Evolutionary conservation across 64 coral and sea anemone species (phyloP).

Genomic region (Catalaphyllia jardinei): DNA sequence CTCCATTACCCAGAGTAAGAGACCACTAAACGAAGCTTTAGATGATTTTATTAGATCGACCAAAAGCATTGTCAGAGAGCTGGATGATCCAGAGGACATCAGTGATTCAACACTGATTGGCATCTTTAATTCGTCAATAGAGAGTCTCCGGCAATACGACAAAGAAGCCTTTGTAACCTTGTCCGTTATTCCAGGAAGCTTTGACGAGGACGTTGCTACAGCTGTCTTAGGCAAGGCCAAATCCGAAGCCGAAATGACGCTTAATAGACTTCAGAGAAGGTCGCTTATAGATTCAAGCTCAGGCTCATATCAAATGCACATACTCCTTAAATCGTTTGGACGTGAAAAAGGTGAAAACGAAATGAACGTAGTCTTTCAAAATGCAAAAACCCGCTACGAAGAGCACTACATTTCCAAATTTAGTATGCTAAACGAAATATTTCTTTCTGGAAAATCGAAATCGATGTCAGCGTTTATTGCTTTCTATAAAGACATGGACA

Average conservation of each 20-base stretch:
- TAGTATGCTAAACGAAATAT: neutral
- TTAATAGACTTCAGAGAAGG: constrained; percentile 1
- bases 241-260: neutral
- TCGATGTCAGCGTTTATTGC: neutral
- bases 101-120: neutral
- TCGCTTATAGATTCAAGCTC: constrained; percentile 16
- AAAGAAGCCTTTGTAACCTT: constrained; percentile 5
- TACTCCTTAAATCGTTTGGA: constrained; percentile 16
- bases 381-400: neutral
- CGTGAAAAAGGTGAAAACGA: neutral
- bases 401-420: constrained; percentile 3
- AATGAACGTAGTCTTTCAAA: neutral
- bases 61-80: neutral
- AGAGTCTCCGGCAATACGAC: neutral
- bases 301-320: neutral
- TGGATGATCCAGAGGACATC: neutral
- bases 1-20: neutral
- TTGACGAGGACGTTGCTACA: constrained; percentile 9
- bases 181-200: constrained; percentile 3
- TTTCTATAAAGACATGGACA: constrained; percentile 16
- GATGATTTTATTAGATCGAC: neutral
- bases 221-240: neutral
- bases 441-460: constrained; percentile 2
- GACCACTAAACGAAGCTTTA: neutral
- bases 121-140: neutral